Conservation (phyloP, 2,888 invertebrate species). For the Parascotia fuliginaria region DNA sequence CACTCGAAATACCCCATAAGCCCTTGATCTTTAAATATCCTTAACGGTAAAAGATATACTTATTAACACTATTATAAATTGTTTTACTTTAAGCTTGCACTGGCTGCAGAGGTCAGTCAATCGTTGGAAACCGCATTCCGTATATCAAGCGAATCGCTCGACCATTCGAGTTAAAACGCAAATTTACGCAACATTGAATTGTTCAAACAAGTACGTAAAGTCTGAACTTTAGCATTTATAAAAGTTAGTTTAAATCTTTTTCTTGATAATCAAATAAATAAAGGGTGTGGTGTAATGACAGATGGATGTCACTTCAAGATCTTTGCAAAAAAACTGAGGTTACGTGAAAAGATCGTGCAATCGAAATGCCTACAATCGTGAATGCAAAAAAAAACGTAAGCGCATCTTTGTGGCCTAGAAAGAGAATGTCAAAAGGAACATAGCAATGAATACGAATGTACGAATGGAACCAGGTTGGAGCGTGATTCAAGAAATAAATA, state of each 20-base stretch:
- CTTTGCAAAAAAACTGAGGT: conserved; percentile 25
- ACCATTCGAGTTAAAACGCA: conserved; percentile 34
- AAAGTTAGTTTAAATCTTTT: conserved; percentile 35
- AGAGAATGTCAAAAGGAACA: conserved; percentile 36
- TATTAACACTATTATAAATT: conserved; percentile 47
- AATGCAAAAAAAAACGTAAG: conserved; percentile 24
- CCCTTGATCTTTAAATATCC: conserved; percentile 69
- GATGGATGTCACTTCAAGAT: conserved; percentile 28
- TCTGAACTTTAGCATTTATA: conserved; percentile 47
- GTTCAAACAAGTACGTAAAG: conserved; percentile 32
- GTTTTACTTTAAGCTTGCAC: conserved; percentile 30
- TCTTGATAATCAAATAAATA: conserved; percentile 39
- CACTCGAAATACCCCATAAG: conserved; percentile 25
- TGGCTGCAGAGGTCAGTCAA: conserved; percentile 38
- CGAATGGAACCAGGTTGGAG: conserved; percentile 18
- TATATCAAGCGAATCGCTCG: conserved; percentile 21
- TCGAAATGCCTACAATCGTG: conserved; percentile 32
- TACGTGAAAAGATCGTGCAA: conserved; percentile 35
- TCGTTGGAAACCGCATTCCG: conserved; percentile 39
- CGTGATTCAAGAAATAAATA: conserved; percentile 19
- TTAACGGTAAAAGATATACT: conserved; percentile 54
- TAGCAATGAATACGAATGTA: conserved; percentile 27
- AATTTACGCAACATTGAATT: conserved; percentile 45
- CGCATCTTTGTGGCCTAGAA: conserved; percentile 29
- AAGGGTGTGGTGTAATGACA: conserved; percentile 31